A percentile compares a stretch with the other conserved stretches of the same genome.
phyloP scores from a whole-genome alignment of 2,888 invertebrate species.

The Polyploca ridens region DNA sequence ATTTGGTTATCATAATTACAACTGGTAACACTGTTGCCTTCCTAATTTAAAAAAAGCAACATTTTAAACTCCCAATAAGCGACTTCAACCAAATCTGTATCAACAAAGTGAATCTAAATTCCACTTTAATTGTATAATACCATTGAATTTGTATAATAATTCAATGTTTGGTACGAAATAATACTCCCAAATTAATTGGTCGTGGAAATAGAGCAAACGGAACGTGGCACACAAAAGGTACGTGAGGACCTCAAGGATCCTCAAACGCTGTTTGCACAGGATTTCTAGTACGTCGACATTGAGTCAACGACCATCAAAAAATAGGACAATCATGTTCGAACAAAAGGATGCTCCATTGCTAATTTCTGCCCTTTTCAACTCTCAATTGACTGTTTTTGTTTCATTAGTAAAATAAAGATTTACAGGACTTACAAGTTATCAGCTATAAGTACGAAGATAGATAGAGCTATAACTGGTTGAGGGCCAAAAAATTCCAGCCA shows the following conservation, averaged over 20 bases:
- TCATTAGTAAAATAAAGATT: neutral
- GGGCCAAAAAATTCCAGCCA: neutral
- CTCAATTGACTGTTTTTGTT: neutral
- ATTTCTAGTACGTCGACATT: conserved; percentile 21
- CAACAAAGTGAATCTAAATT: neutral
- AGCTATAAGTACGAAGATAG: neutral
- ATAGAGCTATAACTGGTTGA: neutral
- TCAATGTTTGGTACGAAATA: neutral
- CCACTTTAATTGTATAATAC: neutral
- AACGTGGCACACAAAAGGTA: conserved; percentile 31
- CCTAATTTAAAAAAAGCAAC: too few relatives aligned
- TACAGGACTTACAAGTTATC: neutral
- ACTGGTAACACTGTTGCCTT: too few relatives aligned
- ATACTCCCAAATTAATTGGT: conserved; percentile 10
- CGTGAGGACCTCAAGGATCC: conserved; percentile 28
- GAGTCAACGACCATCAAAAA: conserved; percentile 17
- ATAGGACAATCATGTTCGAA: conserved; percentile 2
- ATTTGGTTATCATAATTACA: too few relatives aligned
- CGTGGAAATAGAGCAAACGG: conserved; percentile 20
- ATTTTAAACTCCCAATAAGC: neutral
- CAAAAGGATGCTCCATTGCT: neutral
- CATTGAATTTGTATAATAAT: too few relatives aligned
- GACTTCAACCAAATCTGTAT: neutral
- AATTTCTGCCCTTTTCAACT: neutral
- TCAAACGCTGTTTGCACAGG: conserved; percentile 30